Evolutionary conservation across 2,888 invertebrate genomes (phyloP).

Genomic region (Troglohyphantes excavatus): DNA sequence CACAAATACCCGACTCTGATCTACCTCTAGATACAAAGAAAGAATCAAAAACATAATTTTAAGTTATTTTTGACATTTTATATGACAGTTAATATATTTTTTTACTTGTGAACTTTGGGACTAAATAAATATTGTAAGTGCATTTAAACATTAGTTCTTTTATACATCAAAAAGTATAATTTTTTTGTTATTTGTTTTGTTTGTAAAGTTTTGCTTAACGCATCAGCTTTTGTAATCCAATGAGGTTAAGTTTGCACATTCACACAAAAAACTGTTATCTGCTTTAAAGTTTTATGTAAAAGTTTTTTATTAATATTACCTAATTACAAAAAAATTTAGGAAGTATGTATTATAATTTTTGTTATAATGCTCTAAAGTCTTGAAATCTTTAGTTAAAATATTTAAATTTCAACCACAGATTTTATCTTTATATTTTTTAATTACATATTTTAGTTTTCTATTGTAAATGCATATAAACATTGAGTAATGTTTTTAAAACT

Average conservation of each 20-base stretch:
- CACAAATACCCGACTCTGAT: conserved; percentile 55
- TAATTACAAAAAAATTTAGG: too few relatives aligned
- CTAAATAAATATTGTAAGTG: conserved; percentile 15
- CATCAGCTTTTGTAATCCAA: neutral
- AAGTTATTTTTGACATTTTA: conserved; percentile 19
- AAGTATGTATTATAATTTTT: too few relatives aligned
- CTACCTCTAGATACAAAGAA: conserved; percentile 21
- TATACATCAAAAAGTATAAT: neutral
- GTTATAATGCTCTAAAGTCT: too few relatives aligned
- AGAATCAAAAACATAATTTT: conserved; percentile 23
- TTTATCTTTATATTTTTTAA: too few relatives aligned
- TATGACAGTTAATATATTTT: conserved; percentile 12
- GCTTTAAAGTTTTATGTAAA: neutral
- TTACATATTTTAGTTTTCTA: too few relatives aligned
- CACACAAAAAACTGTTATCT: neutral
- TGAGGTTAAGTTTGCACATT: neutral
- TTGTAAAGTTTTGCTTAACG: neutral
- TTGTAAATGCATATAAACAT: too few relatives aligned
- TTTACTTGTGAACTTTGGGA: neutral
- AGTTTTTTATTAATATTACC: too few relatives aligned
- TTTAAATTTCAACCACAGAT: too few relatives aligned
- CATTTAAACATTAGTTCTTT: conserved; percentile 24
- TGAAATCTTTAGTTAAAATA: too few relatives aligned
- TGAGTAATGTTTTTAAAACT: too few relatives aligned
- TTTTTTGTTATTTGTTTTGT: neutral